Base-by-base conservation (phyloP, 2,888 invertebrate species). In the Chironomus riparius region DNA sequence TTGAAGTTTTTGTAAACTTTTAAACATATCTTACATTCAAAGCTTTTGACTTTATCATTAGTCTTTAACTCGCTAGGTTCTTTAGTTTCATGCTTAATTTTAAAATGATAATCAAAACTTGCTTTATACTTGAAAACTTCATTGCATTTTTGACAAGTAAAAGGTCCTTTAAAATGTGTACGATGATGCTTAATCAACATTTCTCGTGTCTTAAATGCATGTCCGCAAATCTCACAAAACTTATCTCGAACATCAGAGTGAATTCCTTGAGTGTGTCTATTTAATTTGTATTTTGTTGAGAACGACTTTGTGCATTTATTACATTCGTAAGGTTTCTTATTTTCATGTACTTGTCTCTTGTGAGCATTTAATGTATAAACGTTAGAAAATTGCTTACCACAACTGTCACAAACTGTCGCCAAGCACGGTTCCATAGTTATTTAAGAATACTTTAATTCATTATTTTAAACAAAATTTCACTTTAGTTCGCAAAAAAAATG, bases 141-240 rank as follows among this genome's bases (percentile, higher is more conserved):
- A 15, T n/a, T 15, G 12, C 72, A 72, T 2, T 21, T 5, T 2
- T 6, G 2, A 18, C 72, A 72, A 6, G 13, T 62, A 18, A 61
- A 72, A 18, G 72, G 72, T 28, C 68, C 68, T 22, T 56, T 15
- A 21, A 72, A 72, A 15, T 72, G 72, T 7, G 12, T 61, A 15
- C 72, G 13, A 24, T 72, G 72, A 47, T 72, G 72, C 24, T 72
- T 72, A 2, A 56, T 10, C 1, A 72, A 18, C 72, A 72, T 72
- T 28, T 72, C 72, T 28, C 72, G 28, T 3, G 72, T 72, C 61
- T 72, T 72, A 13, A 72, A 72, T 7, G 61, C 12, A 18, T 47
- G 56, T 24, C 38, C 38, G 15, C 72, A 72, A 3, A 18, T 15
- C 4, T 28, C 38, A 24, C 72, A 72, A 21, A 15, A 10, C 5